phyloP scores from a whole-genome alignment of 2,113 vertebrate genomes.

The Paradoxurus hermaphroditus region DNA sequence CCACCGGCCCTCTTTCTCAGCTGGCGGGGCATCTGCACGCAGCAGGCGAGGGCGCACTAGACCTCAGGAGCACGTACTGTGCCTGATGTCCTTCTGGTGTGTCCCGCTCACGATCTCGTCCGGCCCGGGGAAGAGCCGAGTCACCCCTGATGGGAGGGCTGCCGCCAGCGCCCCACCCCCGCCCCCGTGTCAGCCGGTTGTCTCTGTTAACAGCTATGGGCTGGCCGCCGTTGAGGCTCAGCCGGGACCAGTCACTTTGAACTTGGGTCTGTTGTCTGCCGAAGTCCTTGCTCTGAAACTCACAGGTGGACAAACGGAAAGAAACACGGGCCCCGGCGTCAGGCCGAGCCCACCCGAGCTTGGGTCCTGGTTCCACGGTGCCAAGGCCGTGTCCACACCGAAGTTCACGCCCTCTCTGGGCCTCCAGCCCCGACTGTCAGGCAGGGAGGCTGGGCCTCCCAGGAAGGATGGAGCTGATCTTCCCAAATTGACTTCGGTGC shows the following conservation, averaged over 20 bases:
- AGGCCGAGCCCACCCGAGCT: not conserved
- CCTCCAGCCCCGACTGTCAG: not conserved
- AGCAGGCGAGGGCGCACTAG: not conserved
- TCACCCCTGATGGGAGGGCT: not conserved
- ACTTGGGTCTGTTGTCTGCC: not conserved
- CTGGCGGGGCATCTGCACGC: not conserved
- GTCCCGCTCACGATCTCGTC: accelerated
- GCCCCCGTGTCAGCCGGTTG: not conserved
- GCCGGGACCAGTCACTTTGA: not conserved
- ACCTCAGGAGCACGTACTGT: not conserved
- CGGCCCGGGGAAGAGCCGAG: not conserved
- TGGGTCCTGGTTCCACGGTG: not conserved
- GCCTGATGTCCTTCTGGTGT: not conserved
- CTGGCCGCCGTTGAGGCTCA: not conserved
- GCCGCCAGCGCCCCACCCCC: accelerated
- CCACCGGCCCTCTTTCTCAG: not conserved
- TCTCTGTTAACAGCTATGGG: not conserved
- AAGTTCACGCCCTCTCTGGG: not conserved
- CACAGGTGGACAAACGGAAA: not conserved
- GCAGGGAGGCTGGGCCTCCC: not conserved
- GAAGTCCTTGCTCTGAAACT: not conserved
- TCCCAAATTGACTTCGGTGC: too few relatives aligned
- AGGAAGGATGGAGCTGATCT: not conserved
- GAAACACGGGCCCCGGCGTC: not conserved
- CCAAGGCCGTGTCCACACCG: not conserved